Base-by-base conservation (phyloP, 2,113 vertebrate species). In the Mus spicilegus region DNA sequence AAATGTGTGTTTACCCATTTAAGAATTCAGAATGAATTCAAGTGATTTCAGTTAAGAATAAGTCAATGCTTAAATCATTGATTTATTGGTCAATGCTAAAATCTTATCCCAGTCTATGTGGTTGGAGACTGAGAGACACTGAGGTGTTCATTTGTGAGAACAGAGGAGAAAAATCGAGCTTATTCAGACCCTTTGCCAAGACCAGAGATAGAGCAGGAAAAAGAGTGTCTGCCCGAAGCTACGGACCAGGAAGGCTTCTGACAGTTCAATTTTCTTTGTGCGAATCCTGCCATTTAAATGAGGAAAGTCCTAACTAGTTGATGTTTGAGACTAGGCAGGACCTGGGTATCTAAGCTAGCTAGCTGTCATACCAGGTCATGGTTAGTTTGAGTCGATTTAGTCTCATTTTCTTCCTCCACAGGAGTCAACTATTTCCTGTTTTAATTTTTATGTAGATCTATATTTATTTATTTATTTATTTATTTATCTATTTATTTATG, bases 41-140 rank as follows among this genome's bases (percentile, higher is more conserved):
- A 93, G 65, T 14, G 51, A 67, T 91, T 91, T 96, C 77, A 94
- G 80, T 93, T 49, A 65, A 2, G 76, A 76, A 26, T 61, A 82
- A 86, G 22, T 49, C 49, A 49, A 49, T 49, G 49, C 49, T 7
- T 7, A 49, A 49, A 7, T 49, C 49, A 49, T 49, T 49, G 49
- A 49, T 49, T 49, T 49, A 49, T 49, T 78, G 73, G 36, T 33
- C 67, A 86, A 20, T 78, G 90, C 33, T 26, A 56, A 91, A 46
- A 96, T 51, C 49, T 24, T 46, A 30, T n/a, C 19, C 30, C 77
- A 33, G 5, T 87, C 80, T 87, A n/a, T 70, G 2, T 51, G 33
- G 46, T 87, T 20, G 20, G 46, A 36, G 65, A 36, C 49, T 69
- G 30, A 42, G 8, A 5, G 22, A 87, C 46, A 70, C 1, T 54